Conservation (phyloP, 92 coral and sea anemone species). For the Porites lobata region DNA sequence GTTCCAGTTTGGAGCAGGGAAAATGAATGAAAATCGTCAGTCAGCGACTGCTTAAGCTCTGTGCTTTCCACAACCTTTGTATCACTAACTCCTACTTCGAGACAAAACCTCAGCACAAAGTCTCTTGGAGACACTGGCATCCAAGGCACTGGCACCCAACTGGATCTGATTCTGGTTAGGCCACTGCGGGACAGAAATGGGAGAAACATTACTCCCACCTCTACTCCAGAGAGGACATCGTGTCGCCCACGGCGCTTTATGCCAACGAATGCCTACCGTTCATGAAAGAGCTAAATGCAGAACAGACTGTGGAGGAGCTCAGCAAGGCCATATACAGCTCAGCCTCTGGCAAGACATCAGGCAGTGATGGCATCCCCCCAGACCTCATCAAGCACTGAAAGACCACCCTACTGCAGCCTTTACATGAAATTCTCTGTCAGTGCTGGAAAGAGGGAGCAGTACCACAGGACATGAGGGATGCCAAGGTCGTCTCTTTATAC, state of each 20-base stretch:
- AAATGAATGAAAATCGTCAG: neutral
- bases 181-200: too few relatives aligned
- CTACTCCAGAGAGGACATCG: constrained; percentile 33
- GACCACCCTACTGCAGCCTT: too few relatives aligned
- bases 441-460: too few relatives aligned
- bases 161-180: neutral
- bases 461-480: too few relatives aligned
- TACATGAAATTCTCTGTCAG: too few relatives aligned
- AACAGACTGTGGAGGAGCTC: constrained; percentile 52
- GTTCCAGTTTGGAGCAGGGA: constrained; percentile 33
- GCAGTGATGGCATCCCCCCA: too few relatives aligned
- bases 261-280: constrained; percentile 6
- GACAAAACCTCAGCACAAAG: neutral
- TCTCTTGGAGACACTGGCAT: neutral
- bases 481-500: too few relatives aligned
- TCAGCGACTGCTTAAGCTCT: constrained; percentile 2
- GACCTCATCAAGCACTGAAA: too few relatives aligned
- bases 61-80: neutral
- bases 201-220: constrained; percentile 7
- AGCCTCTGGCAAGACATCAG: neutral
- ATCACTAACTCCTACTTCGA: neutral
- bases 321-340: constrained; percentile 35
- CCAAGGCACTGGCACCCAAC: constrained; percentile 5
- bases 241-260: constrained; percentile 38
- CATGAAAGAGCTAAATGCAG: constrained; percentile 29